phyloP scores from a whole-genome alignment of 2,797 vertebrate species.

The Intellagama lesueurii region DNA sequence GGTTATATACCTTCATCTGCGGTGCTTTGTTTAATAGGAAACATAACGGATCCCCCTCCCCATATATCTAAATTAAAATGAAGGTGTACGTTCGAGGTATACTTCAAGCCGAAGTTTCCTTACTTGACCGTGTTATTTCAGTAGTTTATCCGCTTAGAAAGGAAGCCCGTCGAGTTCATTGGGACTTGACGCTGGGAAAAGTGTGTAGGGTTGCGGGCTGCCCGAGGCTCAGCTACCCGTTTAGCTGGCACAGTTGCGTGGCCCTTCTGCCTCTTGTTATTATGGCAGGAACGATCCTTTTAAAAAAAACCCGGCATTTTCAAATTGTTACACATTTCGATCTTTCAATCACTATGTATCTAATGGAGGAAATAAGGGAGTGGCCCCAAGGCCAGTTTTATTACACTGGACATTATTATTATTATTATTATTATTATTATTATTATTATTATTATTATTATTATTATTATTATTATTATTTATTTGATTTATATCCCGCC shows the following conservation, averaged over 20 bases:
- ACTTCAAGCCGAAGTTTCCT: too few relatives aligned
- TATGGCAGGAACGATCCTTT: background rate
- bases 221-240: background rate
- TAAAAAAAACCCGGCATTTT: background rate
- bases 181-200: background rate
- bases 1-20: too few relatives aligned
- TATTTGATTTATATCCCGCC: too few relatives aligned
- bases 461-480: too few relatives aligned
- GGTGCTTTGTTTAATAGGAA: background rate
- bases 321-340: background rate
- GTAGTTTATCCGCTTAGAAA: too few relatives aligned
- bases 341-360: background rate
- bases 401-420: background rate
- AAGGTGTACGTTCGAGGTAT: background rate
- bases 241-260: background rate
- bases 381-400: background rate
- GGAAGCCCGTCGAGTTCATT: background rate
- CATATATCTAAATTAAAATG: background rate
- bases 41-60: background rate
- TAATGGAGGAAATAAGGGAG: background rate
- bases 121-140: background rate
- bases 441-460: too few relatives aligned
- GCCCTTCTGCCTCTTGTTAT: background rate
- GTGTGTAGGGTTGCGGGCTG: background rate
- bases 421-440: too few relatives aligned